Evolutionary conservation across 2,113 vertebrate species (phyloP), one percentile per base, ranked within the genome.

Genomic region (Reinhardtius hippoglossoides): DNA sequence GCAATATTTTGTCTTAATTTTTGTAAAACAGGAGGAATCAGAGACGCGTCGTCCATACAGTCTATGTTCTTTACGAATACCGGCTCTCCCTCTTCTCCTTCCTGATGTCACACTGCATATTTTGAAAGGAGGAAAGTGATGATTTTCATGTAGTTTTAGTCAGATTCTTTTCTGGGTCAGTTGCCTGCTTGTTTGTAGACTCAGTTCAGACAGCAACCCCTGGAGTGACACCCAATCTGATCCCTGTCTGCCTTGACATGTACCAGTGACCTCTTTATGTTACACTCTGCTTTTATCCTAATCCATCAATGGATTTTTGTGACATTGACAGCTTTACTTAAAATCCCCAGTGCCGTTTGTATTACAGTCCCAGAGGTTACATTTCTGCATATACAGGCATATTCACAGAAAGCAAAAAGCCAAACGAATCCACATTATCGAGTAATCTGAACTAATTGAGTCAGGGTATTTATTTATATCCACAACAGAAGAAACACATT

Each of bases 221-320:
- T 4, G 6, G 26, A 42, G 55, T 64, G 57, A 64, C 55, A 48
- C 56, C 57, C 37, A 8, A 4, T 81, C 42, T 67, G 44, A 52
- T 67, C 44, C 24, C 44, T 57, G 48, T 24, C 52, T 71, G 31
- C 23, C 44, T 50, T 50, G 21, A 52, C 42, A 58, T 55, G 35
- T 59, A 71, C 60, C 71, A 61, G 18, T 74, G 71, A 74, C 72
- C 67, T 80, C 52, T 18, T 81, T 74, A 71, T 66, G 31, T 69
- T 82, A 18, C 74, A 67, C 37, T 24, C 57, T 50, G 67, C 68
- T 88, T 86, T 85, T 84, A 83, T 78, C 40, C 42, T 35, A 48
- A 81, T 81, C 63, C 42, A 44, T 88, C 9, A 7, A 76, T 82
- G 27, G 66, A 76, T 81, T 81, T 72, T 18, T 60, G 48, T 55